These are phyloP conservation scores for Microdon myrmicae DNA, from an alignment of 2,888 invertebrate genomes.

Conservation along the genomic window DNA sequence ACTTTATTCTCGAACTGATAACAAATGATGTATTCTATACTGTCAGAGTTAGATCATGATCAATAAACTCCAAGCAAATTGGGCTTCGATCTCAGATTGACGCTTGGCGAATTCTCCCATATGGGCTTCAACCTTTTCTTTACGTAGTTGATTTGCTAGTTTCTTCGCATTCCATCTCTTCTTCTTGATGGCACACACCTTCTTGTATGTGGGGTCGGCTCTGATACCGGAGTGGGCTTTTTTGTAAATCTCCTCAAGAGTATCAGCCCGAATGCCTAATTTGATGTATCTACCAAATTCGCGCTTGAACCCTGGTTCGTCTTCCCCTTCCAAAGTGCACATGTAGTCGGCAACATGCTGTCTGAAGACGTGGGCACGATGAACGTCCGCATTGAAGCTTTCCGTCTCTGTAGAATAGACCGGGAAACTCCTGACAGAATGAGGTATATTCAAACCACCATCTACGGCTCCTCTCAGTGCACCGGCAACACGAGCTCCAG, in stretches of 20 bases:
- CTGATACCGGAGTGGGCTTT: constrained; percentile 94
- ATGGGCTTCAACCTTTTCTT: constrained; percentile 91
- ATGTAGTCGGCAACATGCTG: constrained; percentile 98
- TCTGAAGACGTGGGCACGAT: constrained; percentile 96
- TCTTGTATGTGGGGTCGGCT: constrained; percentile 80
- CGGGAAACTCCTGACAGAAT: constrained; percentile 96
- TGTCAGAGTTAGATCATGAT: no score
- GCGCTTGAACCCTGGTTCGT: constrained; percentile 94
- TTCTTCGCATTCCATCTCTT: constrained; percentile 92
- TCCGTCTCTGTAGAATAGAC: constrained; percentile 92
- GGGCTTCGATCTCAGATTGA: constrained; percentile 64
- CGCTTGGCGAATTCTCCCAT: constrained; percentile 85
- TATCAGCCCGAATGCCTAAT: constrained; percentile 87
- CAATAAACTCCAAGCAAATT: no score
- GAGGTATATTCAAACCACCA: constrained; percentile 98
- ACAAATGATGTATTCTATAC: no score
- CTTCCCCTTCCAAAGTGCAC: constrained; percentile 89
- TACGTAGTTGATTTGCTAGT: constrained; percentile 89
- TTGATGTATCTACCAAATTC: constrained; percentile 97
- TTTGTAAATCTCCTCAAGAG: constrained; percentile 91
- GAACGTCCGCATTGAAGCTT: constrained; percentile 93
- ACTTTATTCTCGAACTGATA: no score
- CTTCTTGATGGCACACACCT: constrained; percentile 72
- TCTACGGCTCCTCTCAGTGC: constrained; percentile 99
- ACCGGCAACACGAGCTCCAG: constrained; percentile 97